Base-by-base conservation (phyloP, 2,888 invertebrate species). In the Drosophila conformis region DNA sequence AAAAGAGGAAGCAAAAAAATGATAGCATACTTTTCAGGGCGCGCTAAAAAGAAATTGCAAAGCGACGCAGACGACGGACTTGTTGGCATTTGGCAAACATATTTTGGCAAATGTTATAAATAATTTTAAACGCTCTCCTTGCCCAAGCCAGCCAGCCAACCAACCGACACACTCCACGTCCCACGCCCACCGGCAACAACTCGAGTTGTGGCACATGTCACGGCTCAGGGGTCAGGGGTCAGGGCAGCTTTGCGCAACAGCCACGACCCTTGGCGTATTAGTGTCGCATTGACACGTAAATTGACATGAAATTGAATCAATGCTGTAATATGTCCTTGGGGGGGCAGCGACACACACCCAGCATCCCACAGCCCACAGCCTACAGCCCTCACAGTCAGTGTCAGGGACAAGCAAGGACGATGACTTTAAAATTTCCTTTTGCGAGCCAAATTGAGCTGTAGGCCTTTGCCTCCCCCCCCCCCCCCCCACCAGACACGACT, bases 241-340 rank as follows among this genome's bases (percentile, higher is more conserved):
- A 73, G 35, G 56, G 60, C 72, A 71, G 59, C 62, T 76, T 59
- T 56, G 31, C 61, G 69, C 78, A 73, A 60, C 69, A 75, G 71
- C 79, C 77, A 82, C 81, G 84, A 81, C 83, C 81, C 86, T 76
- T 59, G 76, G 87, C 78, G 87, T 88, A 91, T 92, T 92, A 91
- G 90, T 88, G 87, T 93, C 93, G 91, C 90, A 93, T 93, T 93
- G 93, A 93, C 93, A 93, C 89, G 92, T 91, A 93, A 93, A 93
- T 93, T 93, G 93, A 93, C 93, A 92, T 92, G 91, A 93, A 93
- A 93, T 93, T 93, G 93, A 93, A 93, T 93, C 93, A 93, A 93
- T 93, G 91, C 90, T 89, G 91, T 92, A 93, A 93, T 92, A 91
- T 91, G 92, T 91, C 93, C 92, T 91, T 86, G 86, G 92, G 91